These are phyloP conservation scores for Procapra przewalskii DNA, from an alignment of 2,113 vertebrate species.

Conservation along the genomic window DNA sequence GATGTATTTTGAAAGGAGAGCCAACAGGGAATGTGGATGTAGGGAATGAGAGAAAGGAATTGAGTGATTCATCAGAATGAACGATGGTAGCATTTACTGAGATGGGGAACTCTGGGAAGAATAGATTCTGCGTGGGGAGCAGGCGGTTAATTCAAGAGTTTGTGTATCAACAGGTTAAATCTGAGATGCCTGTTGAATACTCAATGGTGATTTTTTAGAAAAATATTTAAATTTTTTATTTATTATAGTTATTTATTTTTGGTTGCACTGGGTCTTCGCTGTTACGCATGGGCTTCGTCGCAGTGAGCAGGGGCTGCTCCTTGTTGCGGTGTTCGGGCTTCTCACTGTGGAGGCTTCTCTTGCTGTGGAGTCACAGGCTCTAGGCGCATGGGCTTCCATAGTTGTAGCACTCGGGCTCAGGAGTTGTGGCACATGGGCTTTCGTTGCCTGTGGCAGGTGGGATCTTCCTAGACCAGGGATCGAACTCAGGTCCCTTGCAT, in stretches of 20 bases:
- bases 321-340: not conserved
- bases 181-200: not conserved
- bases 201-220: not conserved
- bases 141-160: not conserved
- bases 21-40: not conserved
- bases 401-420: not conserved
- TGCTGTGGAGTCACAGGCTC: not conserved
- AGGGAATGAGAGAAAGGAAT: not conserved
- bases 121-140: not conserved
- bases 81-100: not conserved
- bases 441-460: not conserved
- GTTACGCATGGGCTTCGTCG: not conserved
- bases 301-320: not conserved
- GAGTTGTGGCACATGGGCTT: not conserved
- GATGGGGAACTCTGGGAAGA: not conserved
- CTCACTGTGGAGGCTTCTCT: not conserved
- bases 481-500: not conserved
- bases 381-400: fast-evolving
- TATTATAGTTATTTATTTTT: not conserved
- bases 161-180: not conserved
- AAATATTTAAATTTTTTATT: not conserved
- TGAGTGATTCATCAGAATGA: not conserved
- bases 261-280: not conserved
- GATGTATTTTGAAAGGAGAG: not conserved
- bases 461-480: not conserved